Conservation (phyloP, 2,888 invertebrate species). For the Lochmaea capreae region DNA sequence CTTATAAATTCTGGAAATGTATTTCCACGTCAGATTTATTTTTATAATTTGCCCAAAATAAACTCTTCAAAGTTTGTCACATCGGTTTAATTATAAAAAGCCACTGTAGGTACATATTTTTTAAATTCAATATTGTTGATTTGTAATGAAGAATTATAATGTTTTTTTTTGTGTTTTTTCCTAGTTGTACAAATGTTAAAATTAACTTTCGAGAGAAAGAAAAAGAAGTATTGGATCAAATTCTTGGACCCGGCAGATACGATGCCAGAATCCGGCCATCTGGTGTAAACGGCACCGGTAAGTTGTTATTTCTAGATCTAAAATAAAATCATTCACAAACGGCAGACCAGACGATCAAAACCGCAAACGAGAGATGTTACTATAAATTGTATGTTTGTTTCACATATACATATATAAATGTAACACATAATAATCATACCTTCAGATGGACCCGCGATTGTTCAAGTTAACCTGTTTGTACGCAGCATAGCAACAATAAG, state of each 20-base stretch:
- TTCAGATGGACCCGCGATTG: constrained; percentile 92
- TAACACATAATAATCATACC: constrained; percentile 68
- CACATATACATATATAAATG: constrained; percentile 59
- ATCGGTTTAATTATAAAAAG: too few relatives aligned
- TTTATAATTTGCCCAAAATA: too few relatives aligned
- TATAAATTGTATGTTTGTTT: constrained; percentile 57
- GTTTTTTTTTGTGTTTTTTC: constrained; percentile 6
- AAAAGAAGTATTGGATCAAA: constrained; percentile 93
- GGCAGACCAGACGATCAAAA: constrained; percentile 42
- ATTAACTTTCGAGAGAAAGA: constrained; percentile 94
- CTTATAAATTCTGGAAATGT: too few relatives aligned
- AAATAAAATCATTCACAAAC: constrained; percentile 44
- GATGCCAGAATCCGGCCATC: constrained; percentile 94
- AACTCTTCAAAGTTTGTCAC: too few relatives aligned
- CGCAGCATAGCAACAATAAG: constrained; percentile 98
- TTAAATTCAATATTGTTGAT: too few relatives aligned
- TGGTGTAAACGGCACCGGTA: constrained; percentile 95
- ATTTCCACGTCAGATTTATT: too few relatives aligned
- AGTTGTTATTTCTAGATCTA: constrained; percentile 59
- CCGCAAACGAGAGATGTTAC: constrained; percentile 47
- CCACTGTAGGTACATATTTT: too few relatives aligned
- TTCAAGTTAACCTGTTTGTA: constrained; percentile 98
- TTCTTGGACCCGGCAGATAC: constrained; percentile 90
- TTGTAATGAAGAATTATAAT: too few relatives aligned
- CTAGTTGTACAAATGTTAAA: constrained; percentile 81